A percentile compares a stretch with the other conserved stretches of the same genome.
Conservation (phyloP, 1,140 invertebrate species). For the Acromyrmex charruanus region DNA sequence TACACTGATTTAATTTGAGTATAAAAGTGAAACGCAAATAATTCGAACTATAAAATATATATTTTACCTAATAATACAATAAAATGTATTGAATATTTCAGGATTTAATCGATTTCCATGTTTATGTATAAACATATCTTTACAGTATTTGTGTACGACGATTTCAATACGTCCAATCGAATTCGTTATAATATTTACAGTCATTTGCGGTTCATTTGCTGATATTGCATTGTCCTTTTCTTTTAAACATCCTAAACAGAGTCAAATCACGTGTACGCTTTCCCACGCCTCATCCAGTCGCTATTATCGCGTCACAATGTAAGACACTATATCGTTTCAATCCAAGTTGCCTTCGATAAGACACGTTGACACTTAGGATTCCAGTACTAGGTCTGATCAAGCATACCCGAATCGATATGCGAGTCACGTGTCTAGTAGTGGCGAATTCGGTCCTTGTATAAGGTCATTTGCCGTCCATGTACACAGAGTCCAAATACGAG, state of each 20-base stretch:
- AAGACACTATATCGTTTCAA: slow-evolving; percentile 1
- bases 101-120: no score
- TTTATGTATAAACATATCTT: no score
- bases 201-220: no score
- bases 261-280: not conserved
- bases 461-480: slow-evolving; percentile 9
- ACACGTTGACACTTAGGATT: slow-evolving; percentile 25
- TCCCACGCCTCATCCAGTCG: no score
- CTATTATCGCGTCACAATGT: not conserved
- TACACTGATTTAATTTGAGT: no score
- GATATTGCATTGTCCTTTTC: not conserved
- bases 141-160: no score
- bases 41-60: no score
- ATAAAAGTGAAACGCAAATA: no score
- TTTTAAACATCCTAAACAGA: not conserved
- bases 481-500: slow-evolving; percentile 33
- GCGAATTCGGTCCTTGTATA: slow-evolving; percentile 17
- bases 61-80: no score
- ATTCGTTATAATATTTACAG: not conserved
- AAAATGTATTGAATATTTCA: no score
- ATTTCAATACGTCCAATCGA: no score
- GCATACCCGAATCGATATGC: slow-evolving; percentile 35
- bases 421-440: slow-evolving; percentile 7
- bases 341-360: slow-evolving; percentile 6
- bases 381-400: not conserved